Conservation (phyloP, 2,888 invertebrate genomes). For the Sericinus montela region DNA sequence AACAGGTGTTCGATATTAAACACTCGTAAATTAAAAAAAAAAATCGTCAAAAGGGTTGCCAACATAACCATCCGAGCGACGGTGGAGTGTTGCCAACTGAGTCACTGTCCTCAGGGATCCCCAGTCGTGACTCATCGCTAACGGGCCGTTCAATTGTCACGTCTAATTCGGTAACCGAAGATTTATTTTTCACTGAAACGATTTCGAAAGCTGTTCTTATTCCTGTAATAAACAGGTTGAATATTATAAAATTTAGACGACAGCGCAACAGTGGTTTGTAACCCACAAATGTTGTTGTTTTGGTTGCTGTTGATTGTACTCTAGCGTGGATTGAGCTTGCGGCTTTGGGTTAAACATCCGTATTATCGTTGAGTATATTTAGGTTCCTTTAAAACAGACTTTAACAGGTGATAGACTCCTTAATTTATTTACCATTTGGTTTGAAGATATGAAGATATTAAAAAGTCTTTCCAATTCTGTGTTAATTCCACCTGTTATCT, state of each 20-base stretch:
- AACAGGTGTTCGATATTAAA: slow-evolving; percentile 12
- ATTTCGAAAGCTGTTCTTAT: not conserved
- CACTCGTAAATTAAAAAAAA: slow-evolving; percentile 6
- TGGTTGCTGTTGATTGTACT: too few species aligned
- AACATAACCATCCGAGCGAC: not conserved
- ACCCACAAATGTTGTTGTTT: too few species aligned
- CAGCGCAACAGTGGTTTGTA: too few species aligned
- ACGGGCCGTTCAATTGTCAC: not conserved
- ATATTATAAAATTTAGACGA: not conserved
- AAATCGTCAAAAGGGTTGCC: slow-evolving; percentile 3
- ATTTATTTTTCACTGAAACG: not conserved
- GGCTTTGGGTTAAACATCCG: too few species aligned
- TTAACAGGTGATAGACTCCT: too few species aligned
- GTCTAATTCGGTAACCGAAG: not conserved
- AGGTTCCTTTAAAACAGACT: too few species aligned
- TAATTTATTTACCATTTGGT: too few species aligned
- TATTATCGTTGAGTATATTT: too few species aligned
- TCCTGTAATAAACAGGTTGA: slow-evolving; percentile 1
- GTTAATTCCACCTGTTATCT: too few species aligned
- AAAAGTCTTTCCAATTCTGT: too few species aligned
- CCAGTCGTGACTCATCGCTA: slow-evolving; percentile 16
- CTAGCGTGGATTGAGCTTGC: too few species aligned
- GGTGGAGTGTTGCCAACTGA: slow-evolving; percentile 20
- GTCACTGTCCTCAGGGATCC: slow-evolving; percentile 21
- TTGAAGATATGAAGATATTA: too few species aligned